These are phyloP conservation scores for Diachasmimorpha longicaudata DNA, from an alignment of 1,140 invertebrate genomes.

Conservation along the genomic window DNA sequence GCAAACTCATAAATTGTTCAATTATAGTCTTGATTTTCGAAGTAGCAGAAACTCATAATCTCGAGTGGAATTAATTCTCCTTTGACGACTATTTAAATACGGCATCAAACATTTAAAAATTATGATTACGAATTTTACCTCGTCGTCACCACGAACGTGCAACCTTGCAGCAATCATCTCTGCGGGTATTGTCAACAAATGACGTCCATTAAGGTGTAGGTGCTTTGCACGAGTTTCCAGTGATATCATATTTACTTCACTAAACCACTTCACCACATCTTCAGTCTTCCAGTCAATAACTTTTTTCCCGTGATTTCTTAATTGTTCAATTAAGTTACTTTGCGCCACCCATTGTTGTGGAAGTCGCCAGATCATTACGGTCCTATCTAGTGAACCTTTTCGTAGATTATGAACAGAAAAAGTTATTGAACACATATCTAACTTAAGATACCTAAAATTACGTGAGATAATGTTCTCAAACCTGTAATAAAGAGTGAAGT, in stretches of 20 bases:
- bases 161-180: slow-evolving; percentile 63
- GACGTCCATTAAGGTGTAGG: slow-evolving; percentile 66
- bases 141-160: slow-evolving; percentile 52
- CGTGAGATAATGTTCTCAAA: slow-evolving; percentile 30
- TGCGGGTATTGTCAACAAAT: slow-evolving; percentile 65
- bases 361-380: slow-evolving; percentile 65
- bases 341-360: slow-evolving; percentile 63
- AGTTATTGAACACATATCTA: not conserved
- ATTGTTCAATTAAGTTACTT: slow-evolving; percentile 47
- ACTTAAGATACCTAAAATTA: not conserved
- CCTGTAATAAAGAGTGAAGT: slow-evolving; percentile 65
- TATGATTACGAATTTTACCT: slow-evolving; percentile 35
- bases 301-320: slow-evolving; percentile 48
- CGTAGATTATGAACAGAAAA: not conserved
- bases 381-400: slow-evolving; percentile 63
- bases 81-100: not conserved
- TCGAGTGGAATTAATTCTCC: too few relatives aligned
- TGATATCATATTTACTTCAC: slow-evolving; percentile 64
- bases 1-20: too few relatives aligned
- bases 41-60: too few relatives aligned
- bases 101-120: slow-evolving; percentile 3
- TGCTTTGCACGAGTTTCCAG: slow-evolving; percentile 61
- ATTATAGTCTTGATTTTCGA: too few relatives aligned
- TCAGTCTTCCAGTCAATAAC: slow-evolving; percentile 66
- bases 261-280: slow-evolving; percentile 70